Percentiles rank a stretch among this genome's conserved stretches.
These are phyloP conservation scores for Ctenoplectra terminalis DNA, from an alignment of 1,140 invertebrate genomes.

Conservation along the genomic window DNA sequence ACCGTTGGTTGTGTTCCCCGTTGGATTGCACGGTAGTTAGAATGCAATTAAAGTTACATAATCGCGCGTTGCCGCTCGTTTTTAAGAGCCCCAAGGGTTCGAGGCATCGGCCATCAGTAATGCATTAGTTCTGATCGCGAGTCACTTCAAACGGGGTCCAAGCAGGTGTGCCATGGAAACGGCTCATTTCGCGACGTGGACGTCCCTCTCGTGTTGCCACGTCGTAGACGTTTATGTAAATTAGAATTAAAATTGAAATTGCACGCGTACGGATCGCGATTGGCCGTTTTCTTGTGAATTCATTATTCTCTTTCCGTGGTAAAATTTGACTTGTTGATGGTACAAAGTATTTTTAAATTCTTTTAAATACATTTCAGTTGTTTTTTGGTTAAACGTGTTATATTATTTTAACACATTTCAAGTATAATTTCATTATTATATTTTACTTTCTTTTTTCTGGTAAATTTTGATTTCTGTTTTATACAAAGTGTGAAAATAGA, in stretches of 20 bases:
- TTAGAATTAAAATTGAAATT: constrained; percentile 10
- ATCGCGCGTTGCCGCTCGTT: constrained; percentile 43
- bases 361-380: not conserved
- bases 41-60: constrained; percentile 69
- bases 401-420: too few species aligned
- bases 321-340: not conserved
- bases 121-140: constrained; percentile 62
- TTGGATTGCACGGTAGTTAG: constrained; percentile 68
- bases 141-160: constrained; percentile 30
- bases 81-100: constrained; percentile 18
- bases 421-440: too few species aligned
- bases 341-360: not conserved
- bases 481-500: too few species aligned
- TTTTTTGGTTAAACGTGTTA: not conserved
- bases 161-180: constrained; percentile 56
- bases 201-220: not conserved
- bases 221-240: constrained; percentile 16
- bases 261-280: not conserved
- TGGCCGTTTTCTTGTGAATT: not conserved
- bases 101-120: constrained; percentile 53
- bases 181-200: constrained; percentile 4
- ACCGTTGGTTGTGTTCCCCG: constrained; percentile 27
- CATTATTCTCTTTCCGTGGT: not conserved
- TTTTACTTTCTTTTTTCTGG: too few species aligned
- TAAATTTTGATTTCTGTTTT: too few species aligned